Evolutionary conservation across 2,113 vertebrate species (phyloP), one percentile per base, ranked within the genome.

Genomic region (Phoenicopterus ruber): DNA sequence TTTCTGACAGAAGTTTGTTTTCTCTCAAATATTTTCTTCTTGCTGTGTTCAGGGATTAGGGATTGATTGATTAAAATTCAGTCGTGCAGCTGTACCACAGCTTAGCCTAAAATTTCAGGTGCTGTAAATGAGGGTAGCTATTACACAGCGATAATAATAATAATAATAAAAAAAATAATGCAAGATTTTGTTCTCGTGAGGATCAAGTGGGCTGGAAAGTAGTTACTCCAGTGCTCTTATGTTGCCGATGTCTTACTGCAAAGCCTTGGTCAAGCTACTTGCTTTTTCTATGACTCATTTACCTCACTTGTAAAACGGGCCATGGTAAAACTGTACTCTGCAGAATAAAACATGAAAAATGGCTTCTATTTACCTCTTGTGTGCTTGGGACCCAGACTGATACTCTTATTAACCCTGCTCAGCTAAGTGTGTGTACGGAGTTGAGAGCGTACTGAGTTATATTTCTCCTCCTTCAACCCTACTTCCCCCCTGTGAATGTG

Each of bases 341-440:
- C 84, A 86, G 87, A 93, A 79, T 95, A 91, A 95, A 94, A 95
- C 78, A 89, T 96, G 95, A 97, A 97, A 97, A 97, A 97, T 96
- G 89, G 94, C 79, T 90, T 95, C 93, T 96, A 96, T 95, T 96
- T 97, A 95, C 63, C 67, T 89, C 79, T 38, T 7, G 14, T 88
- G 91, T 91, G 87, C 87, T 93, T 12, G 18, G 71, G 66, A 94
- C 47, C 88, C 78, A 90, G 58, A 25, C 84, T 91, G 93, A 95
- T 95, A 67, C 95, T 96, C 91, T 90, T 94, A 95, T 94, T 97
- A 97, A 95, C 86, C 89, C 94, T 91, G 91, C 79, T 90, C 91
- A 97, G 81, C 89, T 96, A 93, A 91, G 87, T 96, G 92, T 88
- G 49, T 24, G 79, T 62, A 42, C 42, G 25, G 93, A 82, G 66